Base-by-base conservation (phyloP, 2,888 invertebrate genomes). In the Tortricodes alternella region DNA sequence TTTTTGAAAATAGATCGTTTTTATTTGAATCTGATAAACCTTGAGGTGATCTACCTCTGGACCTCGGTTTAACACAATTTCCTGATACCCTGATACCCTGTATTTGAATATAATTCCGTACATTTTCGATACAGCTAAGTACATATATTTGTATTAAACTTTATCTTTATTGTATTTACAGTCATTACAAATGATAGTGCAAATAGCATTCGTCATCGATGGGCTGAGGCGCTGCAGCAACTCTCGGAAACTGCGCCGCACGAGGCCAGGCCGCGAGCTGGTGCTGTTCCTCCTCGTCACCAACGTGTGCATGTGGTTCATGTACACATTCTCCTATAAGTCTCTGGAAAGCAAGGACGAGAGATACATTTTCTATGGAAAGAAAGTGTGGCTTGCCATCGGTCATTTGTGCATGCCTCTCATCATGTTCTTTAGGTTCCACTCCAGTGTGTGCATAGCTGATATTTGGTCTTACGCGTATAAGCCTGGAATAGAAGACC, bases 401-500 rank as follows among this genome's bases (percentile, higher is more conserved):
- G 92, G 92, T 46, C 93, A 94, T 69, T 83, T 93, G 72, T 92
- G 92, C 7, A 74, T 93, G 5, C 94, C 94, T 0, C 72, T 94
- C 18, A 93, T 92, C 59, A 92, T 94, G 82, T 94, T 94, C 73
- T 94, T 93, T 70, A 83, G 93, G 44, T 94, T 94, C 64, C 93
- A 94, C 71, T 92, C 93, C 1, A 92, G 93, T 0, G 93, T 93
- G 0, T 94, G 93, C 67, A 79, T 94, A 15, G 93, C 92, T 3
- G 93, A 93, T 73, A 93, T 94, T 66, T 94, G 94, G 94, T 92
- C 92, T 70, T 92, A 91, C 52, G 93, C 93, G 1, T 94, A 93
- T 34, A 58, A 52, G 16, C 58, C 46, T 21, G 58, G 52, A 23
- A 41, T 41, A 13, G 46, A 46, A 46, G 46, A 46, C 13, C 52